Evolutionary conservation across 2,113 vertebrate species (phyloP).

Genomic region (Spilogale gracilis): DNA sequence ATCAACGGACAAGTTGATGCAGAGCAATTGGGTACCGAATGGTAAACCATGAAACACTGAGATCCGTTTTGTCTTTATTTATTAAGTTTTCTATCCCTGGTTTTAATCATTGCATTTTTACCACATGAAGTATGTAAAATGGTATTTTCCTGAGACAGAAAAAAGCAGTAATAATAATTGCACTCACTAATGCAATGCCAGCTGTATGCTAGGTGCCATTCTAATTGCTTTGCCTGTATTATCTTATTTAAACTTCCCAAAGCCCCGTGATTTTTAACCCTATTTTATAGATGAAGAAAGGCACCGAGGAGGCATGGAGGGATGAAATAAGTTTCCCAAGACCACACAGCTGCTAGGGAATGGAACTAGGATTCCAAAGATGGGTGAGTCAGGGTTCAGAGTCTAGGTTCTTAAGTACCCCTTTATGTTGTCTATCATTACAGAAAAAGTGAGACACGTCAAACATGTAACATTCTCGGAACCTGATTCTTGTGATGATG

Average conservation of each 20-base stretch:
- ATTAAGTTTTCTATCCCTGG: background rate
- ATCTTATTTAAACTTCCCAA: background rate
- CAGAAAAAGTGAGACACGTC: background rate
- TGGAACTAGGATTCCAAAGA: background rate
- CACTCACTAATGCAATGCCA: background rate
- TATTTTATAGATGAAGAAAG: background rate
- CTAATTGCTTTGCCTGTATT: background rate
- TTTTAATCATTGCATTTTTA: constrained; percentile 6
- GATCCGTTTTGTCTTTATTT: background rate
- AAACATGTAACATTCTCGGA: background rate
- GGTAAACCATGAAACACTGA: background rate
- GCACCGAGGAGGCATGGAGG: background rate
- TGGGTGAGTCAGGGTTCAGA: background rate
- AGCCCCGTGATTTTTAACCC: background rate
- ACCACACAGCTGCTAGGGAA: background rate
- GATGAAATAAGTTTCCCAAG: background rate
- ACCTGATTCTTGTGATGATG: background rate
- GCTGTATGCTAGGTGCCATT: accelerated
- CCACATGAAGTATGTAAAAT: background rate
- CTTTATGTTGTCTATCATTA: background rate
- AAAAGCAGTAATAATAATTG: background rate
- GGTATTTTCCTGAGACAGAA: background rate
- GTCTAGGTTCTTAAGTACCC: background rate
- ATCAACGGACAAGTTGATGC: background rate
- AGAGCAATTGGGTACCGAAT: background rate